A percentile compares a stretch with the other conserved stretches of the same genome.
phyloP scores from a whole-genome alignment of 1,140 invertebrate species.

The Armadillidium nasatum region DNA sequence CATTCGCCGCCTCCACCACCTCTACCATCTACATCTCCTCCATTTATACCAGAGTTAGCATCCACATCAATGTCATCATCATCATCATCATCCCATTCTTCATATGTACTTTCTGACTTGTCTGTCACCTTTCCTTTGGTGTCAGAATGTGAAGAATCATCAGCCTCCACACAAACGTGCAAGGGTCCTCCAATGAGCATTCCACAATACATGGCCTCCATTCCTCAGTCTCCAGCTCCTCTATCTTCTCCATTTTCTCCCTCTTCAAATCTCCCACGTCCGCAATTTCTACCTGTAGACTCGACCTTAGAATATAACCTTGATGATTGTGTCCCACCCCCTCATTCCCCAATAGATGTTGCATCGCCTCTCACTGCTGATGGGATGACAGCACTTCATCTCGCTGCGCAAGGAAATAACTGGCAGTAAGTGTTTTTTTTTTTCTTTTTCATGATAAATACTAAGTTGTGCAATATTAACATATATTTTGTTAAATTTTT shows the following conservation, averaged over 20 bases:
- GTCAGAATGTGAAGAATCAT: constrained; percentile 12
- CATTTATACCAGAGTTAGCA: neutral
- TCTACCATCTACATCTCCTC: neutral
- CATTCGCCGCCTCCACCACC: neutral
- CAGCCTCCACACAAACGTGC: constrained; percentile 17
- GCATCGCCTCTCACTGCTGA: constrained; percentile 38
- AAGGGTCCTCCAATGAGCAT: constrained; percentile 17
- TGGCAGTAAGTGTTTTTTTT: constrained; percentile 34
- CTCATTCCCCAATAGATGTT: constrained; percentile 37
- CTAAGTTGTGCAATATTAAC: constrained; percentile 1
- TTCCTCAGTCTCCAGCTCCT: neutral
- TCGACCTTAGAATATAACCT: constrained; percentile 27
- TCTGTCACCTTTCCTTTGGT: constrained; percentile 16
- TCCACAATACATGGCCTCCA: neutral
- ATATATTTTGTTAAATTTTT: neutral
- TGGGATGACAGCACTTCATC: constrained; percentile 39
- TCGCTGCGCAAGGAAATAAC: constrained; percentile 39
- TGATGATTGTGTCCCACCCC: constrained; percentile 34
- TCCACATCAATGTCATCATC: neutral
- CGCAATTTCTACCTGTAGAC: constrained; percentile 27
- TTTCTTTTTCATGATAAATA: constrained; percentile 3
- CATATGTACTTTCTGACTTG: constrained; percentile 1
- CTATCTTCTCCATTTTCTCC: constrained; percentile 19
- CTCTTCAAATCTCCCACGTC: constrained; percentile 28
- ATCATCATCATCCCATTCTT: neutral